Percentiles rank a stretch among this genome's conserved stretches.
Evolutionary conservation across 2,888 invertebrate species (phyloP).

Genomic region (Leucophora obtusa): DNA sequence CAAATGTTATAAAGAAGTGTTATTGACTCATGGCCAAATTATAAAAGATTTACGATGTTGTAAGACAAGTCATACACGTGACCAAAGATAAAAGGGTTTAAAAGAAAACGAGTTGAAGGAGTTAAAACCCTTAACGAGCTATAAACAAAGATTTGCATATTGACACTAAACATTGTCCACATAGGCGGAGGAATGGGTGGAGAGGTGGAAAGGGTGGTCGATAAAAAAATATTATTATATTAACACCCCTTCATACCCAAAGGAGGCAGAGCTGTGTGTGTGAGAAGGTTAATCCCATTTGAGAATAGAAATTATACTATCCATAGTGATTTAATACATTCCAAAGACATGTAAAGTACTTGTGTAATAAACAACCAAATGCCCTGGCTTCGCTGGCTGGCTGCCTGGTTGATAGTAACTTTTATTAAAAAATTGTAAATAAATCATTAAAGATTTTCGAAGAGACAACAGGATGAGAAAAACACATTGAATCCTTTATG

Average conservation of each 20-base stretch:
- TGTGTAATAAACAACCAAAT: conserved; percentile 44
- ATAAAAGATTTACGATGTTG: conserved; percentile 74
- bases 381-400: not conserved
- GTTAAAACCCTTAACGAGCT: conserved; percentile 61
- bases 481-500: conserved; percentile 56
- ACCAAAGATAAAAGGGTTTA: conserved; percentile 61
- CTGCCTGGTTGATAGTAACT: conserved; percentile 59
- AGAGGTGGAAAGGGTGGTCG: not conserved
- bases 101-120: conserved; percentile 34
- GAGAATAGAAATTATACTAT: conserved; percentile 61
- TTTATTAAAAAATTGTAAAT: conserved; percentile 70
- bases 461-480: conserved; percentile 52
- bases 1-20: conserved; percentile 44
- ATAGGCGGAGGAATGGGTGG: not conserved
- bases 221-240: conserved; percentile 43
- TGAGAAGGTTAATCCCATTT: conserved; percentile 50
- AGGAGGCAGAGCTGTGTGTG: conserved; percentile 5
- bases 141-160: conserved; percentile 61
- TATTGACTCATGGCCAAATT: conserved; percentile 75
- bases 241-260: conserved; percentile 23
- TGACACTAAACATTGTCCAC: conserved; percentile 45
- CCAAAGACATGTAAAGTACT: conserved; percentile 54
- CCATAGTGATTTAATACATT: conserved; percentile 53
- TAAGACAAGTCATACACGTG: conserved; percentile 61
- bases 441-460: conserved; percentile 75